Percentiles rank a stretch among this genome's conserved stretches.
These are phyloP conservation scores for Pangasianodon gigas DNA, from an alignment of 2,113 vertebrate genomes.

Conservation along the genomic window DNA sequence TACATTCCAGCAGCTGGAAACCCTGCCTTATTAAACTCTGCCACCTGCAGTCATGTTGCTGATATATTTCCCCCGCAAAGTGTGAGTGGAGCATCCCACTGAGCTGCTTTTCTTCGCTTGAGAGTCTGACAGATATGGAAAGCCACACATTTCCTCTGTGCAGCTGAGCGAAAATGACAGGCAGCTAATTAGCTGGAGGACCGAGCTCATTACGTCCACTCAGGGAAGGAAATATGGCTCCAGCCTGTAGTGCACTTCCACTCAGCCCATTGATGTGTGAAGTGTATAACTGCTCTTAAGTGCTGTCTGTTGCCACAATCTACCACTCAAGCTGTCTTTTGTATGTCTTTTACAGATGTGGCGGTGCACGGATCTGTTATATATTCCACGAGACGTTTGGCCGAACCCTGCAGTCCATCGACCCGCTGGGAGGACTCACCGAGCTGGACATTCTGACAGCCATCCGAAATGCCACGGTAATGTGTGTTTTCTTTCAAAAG, in stretches of 20 bases:
- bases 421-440: conserved; percentile 91
- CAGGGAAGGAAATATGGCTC: conserved; percentile 19
- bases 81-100: not conserved
- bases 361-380: conserved; percentile 96
- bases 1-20: not conserved
- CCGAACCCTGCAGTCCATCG: conserved; percentile 94
- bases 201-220: conserved; percentile 37
- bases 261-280: conserved; percentile 36
- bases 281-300: conserved; percentile 25
- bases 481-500: conserved; percentile 49
- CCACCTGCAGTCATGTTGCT: not conserved
- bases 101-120: not conserved
- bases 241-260: conserved; percentile 2
- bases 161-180: conserved; percentile 41
- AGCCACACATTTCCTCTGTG: conserved; percentile 29
- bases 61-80: not conserved
- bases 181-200: conserved; percentile 40
- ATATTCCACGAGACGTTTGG: conserved; percentile 99
- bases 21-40: conserved; percentile 21
- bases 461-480: conserved; percentile 96
- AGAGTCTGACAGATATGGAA: conserved; percentile 30
- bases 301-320: conserved; percentile 11
- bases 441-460: conserved; percentile 97
- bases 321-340: not conserved
- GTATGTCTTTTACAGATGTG: conserved; percentile 79